These are phyloP conservation scores for Felis chaus DNA, from an alignment of 2,113 vertebrate species.

Conservation along the genomic window DNA sequence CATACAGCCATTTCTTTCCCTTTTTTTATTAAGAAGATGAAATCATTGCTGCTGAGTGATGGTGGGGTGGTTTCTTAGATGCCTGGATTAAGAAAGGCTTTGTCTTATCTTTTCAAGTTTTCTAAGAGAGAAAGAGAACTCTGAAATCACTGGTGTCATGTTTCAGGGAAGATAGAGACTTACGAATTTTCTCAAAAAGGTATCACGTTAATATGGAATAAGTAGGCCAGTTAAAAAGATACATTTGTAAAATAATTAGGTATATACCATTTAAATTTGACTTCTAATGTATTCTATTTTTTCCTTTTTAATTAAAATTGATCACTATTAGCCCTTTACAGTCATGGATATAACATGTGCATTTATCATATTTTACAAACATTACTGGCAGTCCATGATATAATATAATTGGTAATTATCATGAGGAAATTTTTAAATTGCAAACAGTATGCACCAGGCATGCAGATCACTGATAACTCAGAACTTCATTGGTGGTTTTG, in stretches of 20 bases:
- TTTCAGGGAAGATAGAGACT: neutral
- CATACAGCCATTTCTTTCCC: neutral
- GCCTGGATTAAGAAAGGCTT: constrained; percentile 33
- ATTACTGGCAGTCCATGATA: neutral
- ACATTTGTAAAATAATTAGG: neutral
- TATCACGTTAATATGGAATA: neutral
- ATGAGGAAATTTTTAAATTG: neutral
- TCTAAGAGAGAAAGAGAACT: neutral
- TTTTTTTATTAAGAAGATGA: neutral
- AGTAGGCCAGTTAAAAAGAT: neutral
- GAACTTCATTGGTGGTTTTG: neutral
- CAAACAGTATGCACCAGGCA: neutral
- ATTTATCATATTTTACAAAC: constrained; percentile 16
- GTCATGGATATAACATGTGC: neutral
- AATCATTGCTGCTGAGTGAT: constrained; percentile 17
- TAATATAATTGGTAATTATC: neutral
- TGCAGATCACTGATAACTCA: neutral
- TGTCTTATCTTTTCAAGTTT: neutral
- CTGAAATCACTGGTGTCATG: neutral
- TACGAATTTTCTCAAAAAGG: neutral
- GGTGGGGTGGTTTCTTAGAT: neutral
- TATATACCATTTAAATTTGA: neutral
- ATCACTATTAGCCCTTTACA: neutral
- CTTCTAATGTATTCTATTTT: neutral
- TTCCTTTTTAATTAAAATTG: neutral